These are phyloP conservation scores for Tridacna crocea DNA, from an alignment of 2,888 invertebrate genomes.

Conservation along the genomic window DNA sequence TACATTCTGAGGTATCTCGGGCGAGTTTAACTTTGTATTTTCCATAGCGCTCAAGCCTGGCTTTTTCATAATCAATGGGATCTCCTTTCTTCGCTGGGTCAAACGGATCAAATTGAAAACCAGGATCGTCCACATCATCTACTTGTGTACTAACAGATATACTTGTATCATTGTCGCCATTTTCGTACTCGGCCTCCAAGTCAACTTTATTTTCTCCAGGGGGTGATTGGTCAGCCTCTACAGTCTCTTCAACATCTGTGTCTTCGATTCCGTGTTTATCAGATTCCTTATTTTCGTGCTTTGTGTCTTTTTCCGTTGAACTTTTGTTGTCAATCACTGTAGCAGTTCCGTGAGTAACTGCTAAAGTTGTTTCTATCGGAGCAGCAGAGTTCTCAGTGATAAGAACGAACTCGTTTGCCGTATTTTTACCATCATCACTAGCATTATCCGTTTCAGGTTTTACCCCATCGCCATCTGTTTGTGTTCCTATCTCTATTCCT, in stretches of 20 bases:
- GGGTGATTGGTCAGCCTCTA: background rate
- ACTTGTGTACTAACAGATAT: background rate
- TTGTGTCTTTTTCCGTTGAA: background rate
- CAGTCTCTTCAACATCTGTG: background rate
- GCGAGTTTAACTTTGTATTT: slow-evolving; percentile 53
- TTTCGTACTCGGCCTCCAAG: too few relatives aligned
- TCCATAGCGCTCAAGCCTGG: slow-evolving; percentile 37
- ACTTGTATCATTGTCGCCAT: background rate
- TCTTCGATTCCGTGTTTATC: background rate
- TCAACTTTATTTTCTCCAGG: too few relatives aligned
- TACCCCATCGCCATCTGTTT: slow-evolving; percentile 23
- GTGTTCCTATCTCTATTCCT: slow-evolving; percentile 36
- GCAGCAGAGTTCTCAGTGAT: slow-evolving; percentile 7
- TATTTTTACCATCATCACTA: background rate
- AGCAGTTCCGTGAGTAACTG: background rate
- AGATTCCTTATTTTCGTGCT: background rate
- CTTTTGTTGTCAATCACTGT: background rate
- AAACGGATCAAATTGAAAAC: slow-evolving; percentile 3
- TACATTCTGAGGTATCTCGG: slow-evolving; percentile 48
- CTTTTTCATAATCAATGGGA: slow-evolving; percentile 7
- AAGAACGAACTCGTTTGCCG: background rate
- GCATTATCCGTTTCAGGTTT: background rate
- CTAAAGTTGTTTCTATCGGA: slow-evolving; percentile 9
- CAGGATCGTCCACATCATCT: background rate
- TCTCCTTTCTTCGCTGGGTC: background rate